Evolutionary conservation across 2,113 vertebrate genomes (phyloP), one percentile per base, ranked within the genome.

Genomic region (Dermatemys mawii): DNA sequence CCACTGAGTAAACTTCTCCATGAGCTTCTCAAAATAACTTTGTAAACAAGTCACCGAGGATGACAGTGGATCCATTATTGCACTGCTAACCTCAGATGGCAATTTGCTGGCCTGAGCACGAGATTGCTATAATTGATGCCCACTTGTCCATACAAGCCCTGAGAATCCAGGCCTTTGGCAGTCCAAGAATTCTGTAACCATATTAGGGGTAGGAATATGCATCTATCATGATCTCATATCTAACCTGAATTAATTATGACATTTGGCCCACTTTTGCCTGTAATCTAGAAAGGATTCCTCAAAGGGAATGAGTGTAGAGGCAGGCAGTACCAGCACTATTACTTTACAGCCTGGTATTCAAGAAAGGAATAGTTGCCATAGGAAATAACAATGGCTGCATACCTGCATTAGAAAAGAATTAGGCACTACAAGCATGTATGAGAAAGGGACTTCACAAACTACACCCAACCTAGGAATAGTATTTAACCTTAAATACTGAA

Each of bases 21-120:
- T 84, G 82, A 89, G 93, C 63, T 93, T 92, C 97, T 94, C 93
- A 96, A 96, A 96, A 97, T 97, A 97, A 75, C 95, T 75, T 86
- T 78, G 90, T 95, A 96, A 97, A 95, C 94, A 96, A 94, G 91
- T 87, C 93, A 86, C 63, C 92, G 87, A 79, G 0, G 6, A 2
- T 78, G 93, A 35, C 86, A 70, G 57, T 83, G 38, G 53, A 50
- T 83, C 14, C 73, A 70, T 70, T 38, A 22, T 70, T 70, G 35
- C 16, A 67, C 60, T 67, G 19, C 63, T 38, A 70, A 70, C 19
- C 63, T 70, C 63, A 70, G 22, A 22, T 70, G 63, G n/a, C 63
- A 38, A n/a, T 70, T 70, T 38, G n/a, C 63, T 70, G 63, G 63
- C 63, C 63, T 38, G n/a, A 70, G 17, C n/a, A 5, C 2, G 19